phyloP scores from a whole-genome alignment of 2,888 invertebrate genomes.

The Drosophila niveifrons region DNA sequence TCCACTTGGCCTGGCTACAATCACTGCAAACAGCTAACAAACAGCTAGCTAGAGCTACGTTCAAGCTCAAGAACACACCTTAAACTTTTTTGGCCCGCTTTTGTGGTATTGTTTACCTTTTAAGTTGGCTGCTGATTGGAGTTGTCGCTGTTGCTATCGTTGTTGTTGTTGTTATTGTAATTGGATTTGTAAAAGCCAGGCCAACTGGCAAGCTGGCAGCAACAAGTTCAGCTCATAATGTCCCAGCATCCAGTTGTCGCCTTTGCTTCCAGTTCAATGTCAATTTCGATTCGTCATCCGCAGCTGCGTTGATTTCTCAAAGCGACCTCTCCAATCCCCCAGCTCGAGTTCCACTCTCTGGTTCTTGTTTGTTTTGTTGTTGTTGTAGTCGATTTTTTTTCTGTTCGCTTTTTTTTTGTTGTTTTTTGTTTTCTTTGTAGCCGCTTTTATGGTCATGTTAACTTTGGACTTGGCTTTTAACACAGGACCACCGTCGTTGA shows the following conservation, averaged over 20 bases:
- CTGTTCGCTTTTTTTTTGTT: constrained; percentile 34
- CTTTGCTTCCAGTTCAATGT: constrained; percentile 80
- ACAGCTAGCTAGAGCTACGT: constrained; percentile 49
- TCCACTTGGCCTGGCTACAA: constrained; percentile 7
- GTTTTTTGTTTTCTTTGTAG: constrained; percentile 66
- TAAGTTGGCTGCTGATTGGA: neutral
- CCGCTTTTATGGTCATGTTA: constrained; percentile 79
- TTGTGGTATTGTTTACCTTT: constrained; percentile 55
- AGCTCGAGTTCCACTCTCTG: constrained; percentile 1
- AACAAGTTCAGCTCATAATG: constrained; percentile 54
- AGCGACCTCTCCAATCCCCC: constrained; percentile 66
- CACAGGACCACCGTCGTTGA: constrained; percentile 74
- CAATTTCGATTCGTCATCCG: constrained; percentile 84
- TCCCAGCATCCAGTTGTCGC: constrained; percentile 55
- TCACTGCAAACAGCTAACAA: constrained; percentile 22
- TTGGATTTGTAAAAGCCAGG: constrained; percentile 45
- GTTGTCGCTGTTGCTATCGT: constrained; percentile 29
- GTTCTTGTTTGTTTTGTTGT: constrained; percentile 13
- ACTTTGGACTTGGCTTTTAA: constrained; percentile 80
- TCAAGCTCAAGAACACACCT: constrained; percentile 85
- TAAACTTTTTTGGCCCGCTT: constrained; percentile 68
- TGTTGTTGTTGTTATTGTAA: constrained; percentile 39
- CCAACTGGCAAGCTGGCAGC: constrained; percentile 38
- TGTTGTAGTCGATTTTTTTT: constrained; percentile 15
- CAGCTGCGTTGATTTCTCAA: constrained; percentile 83